Conservation (phyloP, 2,888 invertebrate species). For the Ceriagrion tenellum region DNA sequence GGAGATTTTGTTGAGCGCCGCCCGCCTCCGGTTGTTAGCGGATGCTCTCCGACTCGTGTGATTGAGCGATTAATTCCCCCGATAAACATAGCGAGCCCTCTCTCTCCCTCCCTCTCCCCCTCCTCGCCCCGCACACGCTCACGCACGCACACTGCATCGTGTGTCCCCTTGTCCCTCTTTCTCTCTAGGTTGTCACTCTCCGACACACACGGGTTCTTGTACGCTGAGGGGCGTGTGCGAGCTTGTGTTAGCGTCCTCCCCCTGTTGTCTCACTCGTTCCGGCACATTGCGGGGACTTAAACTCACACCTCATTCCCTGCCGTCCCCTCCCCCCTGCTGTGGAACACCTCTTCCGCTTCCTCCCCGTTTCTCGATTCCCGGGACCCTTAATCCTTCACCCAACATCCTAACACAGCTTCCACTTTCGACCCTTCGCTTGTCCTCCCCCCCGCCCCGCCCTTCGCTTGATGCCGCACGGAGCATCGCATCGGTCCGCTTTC, state of each 20-base stretch:
- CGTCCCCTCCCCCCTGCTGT: background rate
- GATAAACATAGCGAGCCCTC: constrained; percentile 42
- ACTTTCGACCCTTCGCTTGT: background rate
- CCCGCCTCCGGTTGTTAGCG: constrained; percentile 43
- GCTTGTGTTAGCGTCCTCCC: background rate
- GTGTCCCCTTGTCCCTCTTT: too few species aligned
- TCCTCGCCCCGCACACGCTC: background rate
- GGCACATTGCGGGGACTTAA: background rate
- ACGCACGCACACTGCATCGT: background rate
- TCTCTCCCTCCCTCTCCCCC: background rate
- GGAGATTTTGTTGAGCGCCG: constrained; percentile 50
- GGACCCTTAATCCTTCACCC: background rate
- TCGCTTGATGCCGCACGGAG: background rate
- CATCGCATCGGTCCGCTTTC: background rate
- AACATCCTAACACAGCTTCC: background rate
- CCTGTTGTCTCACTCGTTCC: background rate
- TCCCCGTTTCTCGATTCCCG: background rate
- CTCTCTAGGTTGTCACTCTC: constrained; percentile 43
- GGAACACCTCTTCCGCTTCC: background rate
- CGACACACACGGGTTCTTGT: background rate
- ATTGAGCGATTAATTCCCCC: constrained; percentile 63
- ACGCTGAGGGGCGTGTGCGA: background rate
- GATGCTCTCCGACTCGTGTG: constrained; percentile 42
- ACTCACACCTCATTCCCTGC: background rate
- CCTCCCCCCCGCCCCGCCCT: background rate